Conservation (phyloP, 53 echinoderm and acorn worm genomes). For the Actinopyga echinites region DNA sequence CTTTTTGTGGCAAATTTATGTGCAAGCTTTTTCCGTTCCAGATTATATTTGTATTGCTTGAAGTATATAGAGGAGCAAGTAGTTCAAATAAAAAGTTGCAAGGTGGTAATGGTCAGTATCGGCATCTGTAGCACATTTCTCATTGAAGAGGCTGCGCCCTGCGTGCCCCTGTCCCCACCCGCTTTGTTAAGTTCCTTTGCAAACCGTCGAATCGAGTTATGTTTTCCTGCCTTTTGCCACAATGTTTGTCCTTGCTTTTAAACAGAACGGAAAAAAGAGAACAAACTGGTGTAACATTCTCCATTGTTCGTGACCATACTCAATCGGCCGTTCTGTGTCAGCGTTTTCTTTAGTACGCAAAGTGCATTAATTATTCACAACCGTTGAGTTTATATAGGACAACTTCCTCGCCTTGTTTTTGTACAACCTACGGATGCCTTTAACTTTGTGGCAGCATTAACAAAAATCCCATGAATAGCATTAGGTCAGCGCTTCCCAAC, state of each 20-base stretch:
- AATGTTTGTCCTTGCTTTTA: slow-evolving; percentile 35
- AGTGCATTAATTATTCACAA: slow-evolving; percentile 9
- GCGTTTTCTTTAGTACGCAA: slow-evolving; percentile 1
- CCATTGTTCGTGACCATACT: slow-evolving; percentile 1
- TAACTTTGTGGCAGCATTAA: too few species aligned
- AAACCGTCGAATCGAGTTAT: slow-evolving; percentile 12
- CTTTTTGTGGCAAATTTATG: too few species aligned
- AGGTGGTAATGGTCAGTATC: background rate
- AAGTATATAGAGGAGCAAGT: too few species aligned
- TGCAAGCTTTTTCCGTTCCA: too few species aligned
- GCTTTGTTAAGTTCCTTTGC: background rate
- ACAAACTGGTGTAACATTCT: slow-evolving; percentile 28
- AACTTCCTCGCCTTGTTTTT: too few species aligned
- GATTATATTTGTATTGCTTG: too few species aligned
- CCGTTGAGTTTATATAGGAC: background rate
- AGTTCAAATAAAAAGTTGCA: too few species aligned
- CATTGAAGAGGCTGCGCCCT: too few species aligned
- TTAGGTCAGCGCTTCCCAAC: too few species aligned
- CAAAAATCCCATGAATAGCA: too few species aligned
- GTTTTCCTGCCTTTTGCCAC: background rate
- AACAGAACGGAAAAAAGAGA: slow-evolving; percentile 28
- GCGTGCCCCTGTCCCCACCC: background rate
- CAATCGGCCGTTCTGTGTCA: slow-evolving; percentile 19
- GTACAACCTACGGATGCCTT: too few species aligned
- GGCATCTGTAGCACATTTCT: background rate